These are phyloP conservation scores for Podabrus alpinus DNA, from an alignment of 2,888 invertebrate species.

Conservation along the genomic window DNA sequence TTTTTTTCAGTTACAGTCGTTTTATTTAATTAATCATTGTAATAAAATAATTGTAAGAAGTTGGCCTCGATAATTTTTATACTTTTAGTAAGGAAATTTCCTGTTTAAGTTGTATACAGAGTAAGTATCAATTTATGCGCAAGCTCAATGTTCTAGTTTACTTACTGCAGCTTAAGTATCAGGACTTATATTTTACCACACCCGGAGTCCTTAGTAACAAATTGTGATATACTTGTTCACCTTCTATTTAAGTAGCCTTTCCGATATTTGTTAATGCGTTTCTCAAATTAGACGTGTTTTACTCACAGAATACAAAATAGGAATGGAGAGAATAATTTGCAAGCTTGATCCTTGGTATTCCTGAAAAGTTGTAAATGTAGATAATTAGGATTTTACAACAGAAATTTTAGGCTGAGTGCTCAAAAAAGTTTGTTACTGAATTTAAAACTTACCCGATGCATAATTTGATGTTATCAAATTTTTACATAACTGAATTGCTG, in stretches of 20 bases:
- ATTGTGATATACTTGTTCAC: neutral
- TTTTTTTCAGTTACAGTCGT: too few species aligned
- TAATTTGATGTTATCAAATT: neutral
- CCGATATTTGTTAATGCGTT: constrained; percentile 1
- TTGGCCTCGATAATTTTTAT: neutral
- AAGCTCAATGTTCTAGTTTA: constrained; percentile 3
- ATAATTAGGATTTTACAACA: too few species aligned
- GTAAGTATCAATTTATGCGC: neutral
- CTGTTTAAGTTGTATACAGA: neutral
- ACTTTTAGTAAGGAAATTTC: neutral
- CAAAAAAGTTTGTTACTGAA: too few species aligned
- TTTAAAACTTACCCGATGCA: neutral
- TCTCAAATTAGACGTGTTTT: neutral
- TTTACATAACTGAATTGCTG: neutral
- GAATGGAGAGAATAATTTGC: neutral
- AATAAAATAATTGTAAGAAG: neutral
- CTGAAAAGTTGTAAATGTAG: neutral
- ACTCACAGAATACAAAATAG: neutral
- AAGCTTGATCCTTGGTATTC: neutral
- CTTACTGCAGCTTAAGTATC: neutral
- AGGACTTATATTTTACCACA: neutral
- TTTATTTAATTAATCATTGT: neutral
- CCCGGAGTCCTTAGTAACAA: constrained; percentile 1
- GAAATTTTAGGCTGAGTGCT: too few species aligned
- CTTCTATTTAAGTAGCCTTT: neutral